phyloP scores from a whole-genome alignment of 2,888 invertebrate species.

The Acleris sparsana region DNA sequence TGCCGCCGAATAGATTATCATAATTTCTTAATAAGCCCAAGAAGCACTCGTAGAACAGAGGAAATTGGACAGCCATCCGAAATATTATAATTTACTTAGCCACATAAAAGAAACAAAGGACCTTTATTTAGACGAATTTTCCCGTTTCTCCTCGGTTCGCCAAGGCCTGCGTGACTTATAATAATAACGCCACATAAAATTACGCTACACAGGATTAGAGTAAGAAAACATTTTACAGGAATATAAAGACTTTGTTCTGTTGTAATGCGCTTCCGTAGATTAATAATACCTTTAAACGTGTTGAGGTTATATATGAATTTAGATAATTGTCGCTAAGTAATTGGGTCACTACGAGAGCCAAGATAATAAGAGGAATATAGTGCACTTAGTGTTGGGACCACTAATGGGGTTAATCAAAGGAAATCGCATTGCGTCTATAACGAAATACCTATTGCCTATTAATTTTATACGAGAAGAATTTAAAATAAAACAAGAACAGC shows the following conservation, averaged over 20 bases:
- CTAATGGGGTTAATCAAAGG: constrained; percentile 35
- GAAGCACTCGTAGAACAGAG: background rate
- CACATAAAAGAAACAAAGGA: constrained; percentile 16
- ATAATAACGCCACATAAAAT: constrained; percentile 34
- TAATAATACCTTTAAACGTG: background rate
- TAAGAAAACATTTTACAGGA: constrained; percentile 23
- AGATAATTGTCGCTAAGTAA: constrained; percentile 35
- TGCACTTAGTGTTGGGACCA: constrained; percentile 42
- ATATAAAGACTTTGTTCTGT: background rate
- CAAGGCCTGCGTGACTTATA: constrained; percentile 32
- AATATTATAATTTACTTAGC: constrained; percentile 20
- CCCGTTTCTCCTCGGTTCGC: constrained; percentile 10
- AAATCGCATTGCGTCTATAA: constrained; percentile 29
- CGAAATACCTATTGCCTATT: constrained; percentile 25
- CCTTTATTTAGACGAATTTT: constrained; percentile 24
- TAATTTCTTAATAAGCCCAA: constrained; percentile 13
- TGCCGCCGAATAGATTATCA: constrained; percentile 16
- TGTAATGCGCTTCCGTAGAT: background rate
- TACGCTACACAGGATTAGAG: constrained; percentile 22
- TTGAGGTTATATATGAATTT: too few relatives aligned
- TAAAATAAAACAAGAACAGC: background rate
- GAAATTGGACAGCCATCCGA: constrained; percentile 1
- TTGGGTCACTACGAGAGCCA: constrained; percentile 45
- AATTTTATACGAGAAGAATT: background rate
- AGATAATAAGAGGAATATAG: constrained; percentile 46